Evolutionary conservation across 2,888 invertebrate genomes (phyloP).

Genomic region (Eupithecia subfuscata): DNA sequence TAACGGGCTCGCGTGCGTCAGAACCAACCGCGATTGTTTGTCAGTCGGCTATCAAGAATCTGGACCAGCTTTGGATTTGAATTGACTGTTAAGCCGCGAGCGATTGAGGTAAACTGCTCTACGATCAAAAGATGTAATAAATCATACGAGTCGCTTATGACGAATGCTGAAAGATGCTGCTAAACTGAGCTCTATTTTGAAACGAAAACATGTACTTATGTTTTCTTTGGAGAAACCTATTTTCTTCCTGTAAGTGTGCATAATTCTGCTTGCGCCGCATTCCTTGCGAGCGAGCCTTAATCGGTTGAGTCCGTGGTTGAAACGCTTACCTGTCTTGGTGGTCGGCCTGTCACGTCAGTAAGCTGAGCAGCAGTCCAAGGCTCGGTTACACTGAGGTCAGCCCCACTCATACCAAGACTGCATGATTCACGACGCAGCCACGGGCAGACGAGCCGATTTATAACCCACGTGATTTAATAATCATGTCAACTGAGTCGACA

Average conservation of each 20-base stretch:
- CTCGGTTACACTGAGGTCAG: slow-evolving; percentile 39
- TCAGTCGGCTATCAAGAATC: slow-evolving; percentile 34
- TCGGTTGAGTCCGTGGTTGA: slow-evolving; percentile 9
- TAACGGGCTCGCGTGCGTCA: slow-evolving; percentile 26
- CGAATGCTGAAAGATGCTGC: not conserved
- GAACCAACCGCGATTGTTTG: slow-evolving; percentile 32
- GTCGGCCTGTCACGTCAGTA: slow-evolving; percentile 38
- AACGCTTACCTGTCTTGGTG: slow-evolving; percentile 29
- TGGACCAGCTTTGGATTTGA: slow-evolving; percentile 21
- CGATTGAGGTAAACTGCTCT: not conserved
- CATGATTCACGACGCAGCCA: slow-evolving; percentile 26
- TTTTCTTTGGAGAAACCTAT: not conserved
- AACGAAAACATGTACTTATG: not conserved
- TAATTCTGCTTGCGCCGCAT: not conserved
- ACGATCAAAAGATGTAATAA: not conserved
- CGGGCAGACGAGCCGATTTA: slow-evolving; percentile 22
- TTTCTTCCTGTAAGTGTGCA: not conserved
- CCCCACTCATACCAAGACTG: slow-evolving; percentile 27
- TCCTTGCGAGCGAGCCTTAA: not conserved
- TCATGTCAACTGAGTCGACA: slow-evolving; percentile 32
- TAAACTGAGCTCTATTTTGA: not conserved
- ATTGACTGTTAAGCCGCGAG: not conserved
- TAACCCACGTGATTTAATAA: slow-evolving; percentile 35
- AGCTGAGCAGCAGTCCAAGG: slow-evolving; percentile 34
- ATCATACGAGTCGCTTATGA: not conserved